These are phyloP conservation scores for Sinella curviseta DNA, from an alignment of 1,140 invertebrate species.

Conservation along the genomic window DNA sequence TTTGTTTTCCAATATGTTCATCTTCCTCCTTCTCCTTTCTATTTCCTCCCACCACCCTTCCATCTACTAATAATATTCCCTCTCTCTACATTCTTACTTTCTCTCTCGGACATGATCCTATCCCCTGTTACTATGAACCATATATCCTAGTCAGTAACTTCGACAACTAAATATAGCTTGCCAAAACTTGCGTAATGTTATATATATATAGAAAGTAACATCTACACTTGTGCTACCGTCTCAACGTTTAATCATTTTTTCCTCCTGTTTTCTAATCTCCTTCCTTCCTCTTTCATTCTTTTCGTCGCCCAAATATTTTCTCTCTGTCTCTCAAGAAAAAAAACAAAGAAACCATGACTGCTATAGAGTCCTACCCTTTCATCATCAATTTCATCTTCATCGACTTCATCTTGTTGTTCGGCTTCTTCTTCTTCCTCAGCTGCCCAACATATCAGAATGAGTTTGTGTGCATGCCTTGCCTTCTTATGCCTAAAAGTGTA, in stretches of 20 bases:
- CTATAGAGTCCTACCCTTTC: neutral
- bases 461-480: too few species aligned
- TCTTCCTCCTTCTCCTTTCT: neutral
- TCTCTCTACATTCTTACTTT: too few species aligned
- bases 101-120: too few species aligned
- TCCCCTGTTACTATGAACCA: too few species aligned
- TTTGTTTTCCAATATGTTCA: slow-evolving; percentile 23
- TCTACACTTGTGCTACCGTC: neutral
- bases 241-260: neutral
- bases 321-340: neutral
- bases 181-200: too few species aligned
- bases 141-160: too few species aligned
- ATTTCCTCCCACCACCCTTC: neutral
- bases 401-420: neutral
- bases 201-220: neutral
- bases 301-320: neutral
- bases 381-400: neutral
- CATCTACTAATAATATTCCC: too few species aligned
- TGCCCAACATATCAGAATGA: neutral
- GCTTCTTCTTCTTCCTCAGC: neutral
- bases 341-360: neutral
- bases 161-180: too few species aligned
- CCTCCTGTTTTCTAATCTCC: neutral
- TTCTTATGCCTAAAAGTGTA: too few species aligned
- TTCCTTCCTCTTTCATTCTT: neutral